A percentile compares a stretch with the other conserved stretches of the same genome.
phyloP scores from a whole-genome alignment of 1,140 invertebrate species.

The Rhopalosiphum padi region DNA sequence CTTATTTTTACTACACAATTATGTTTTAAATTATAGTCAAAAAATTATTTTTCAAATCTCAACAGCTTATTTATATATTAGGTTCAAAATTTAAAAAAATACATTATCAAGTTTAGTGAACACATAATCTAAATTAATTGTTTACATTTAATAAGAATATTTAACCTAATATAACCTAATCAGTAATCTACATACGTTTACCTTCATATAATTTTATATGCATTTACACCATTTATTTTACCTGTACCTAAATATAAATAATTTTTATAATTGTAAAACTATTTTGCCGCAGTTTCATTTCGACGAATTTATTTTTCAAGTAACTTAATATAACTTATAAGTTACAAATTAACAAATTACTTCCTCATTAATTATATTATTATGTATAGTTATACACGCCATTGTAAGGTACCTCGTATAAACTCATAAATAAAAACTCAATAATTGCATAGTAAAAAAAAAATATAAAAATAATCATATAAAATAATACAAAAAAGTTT shows the following conservation, averaged over 20 bases:
- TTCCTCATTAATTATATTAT: no score
- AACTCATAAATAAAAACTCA: no score
- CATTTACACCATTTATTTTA: not conserved
- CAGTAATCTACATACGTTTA: not conserved
- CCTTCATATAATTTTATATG: not conserved
- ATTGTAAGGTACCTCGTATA: no score
- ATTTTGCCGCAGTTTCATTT: no score
- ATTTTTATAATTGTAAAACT: not conserved
- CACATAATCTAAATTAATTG: not conserved
- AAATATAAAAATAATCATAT: no score
- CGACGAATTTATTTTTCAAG: no score
- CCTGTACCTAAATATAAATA: not conserved
- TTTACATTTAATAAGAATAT: not conserved
- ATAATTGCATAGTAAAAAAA: no score
- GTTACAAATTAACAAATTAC: no score
- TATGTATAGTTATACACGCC: no score
- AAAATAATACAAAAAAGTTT: no score
- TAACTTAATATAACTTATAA: no score
- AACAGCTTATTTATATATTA: not conserved
- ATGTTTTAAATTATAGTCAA: not conserved
- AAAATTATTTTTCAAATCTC: not conserved
- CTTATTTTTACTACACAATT: not conserved
- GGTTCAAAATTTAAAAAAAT: not conserved
- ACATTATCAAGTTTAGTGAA: not conserved
- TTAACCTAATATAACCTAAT: not conserved